Evolutionary conservation across 1,140 invertebrate genomes (phyloP).

Genomic region (Popillia japonica): DNA sequence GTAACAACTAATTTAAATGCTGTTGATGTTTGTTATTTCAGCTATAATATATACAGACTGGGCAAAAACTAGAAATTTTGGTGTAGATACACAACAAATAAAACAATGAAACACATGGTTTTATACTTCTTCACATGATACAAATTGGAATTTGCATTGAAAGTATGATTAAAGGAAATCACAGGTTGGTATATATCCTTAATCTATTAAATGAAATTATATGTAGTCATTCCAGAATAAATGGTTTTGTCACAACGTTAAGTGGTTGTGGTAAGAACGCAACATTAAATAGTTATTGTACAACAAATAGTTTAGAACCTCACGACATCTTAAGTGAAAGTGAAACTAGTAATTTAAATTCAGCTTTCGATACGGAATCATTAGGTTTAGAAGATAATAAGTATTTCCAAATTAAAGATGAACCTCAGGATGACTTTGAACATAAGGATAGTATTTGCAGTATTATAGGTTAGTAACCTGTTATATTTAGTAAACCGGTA

Average conservation of each 20-base stretch:
- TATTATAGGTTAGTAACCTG: conserved; percentile 12
- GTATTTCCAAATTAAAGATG: conserved; percentile 36
- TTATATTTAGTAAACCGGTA: neutral
- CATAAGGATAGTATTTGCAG: conserved; percentile 26
- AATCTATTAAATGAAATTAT: neutral
- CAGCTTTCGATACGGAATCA: conserved; percentile 17
- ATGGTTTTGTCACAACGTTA: neutral
- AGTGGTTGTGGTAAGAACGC: conserved; percentile 5
- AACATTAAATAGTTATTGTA: conserved; percentile 23
- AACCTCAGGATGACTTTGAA: conserved; percentile 35
- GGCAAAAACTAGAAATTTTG: neutral
- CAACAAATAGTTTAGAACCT: conserved; percentile 19
- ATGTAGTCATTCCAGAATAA: neutral
- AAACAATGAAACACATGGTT: conserved; percentile 30
- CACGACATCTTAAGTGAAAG: conserved; percentile 31
- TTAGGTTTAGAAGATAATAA: conserved; percentile 30
- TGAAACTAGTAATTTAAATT: conserved; percentile 29
- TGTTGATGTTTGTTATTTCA: conserved; percentile 7
- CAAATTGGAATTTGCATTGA: neutral
- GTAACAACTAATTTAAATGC: neutral
- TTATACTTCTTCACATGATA: conserved; percentile 31
- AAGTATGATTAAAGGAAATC: conserved; percentile 36
- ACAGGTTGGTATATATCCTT: neutral
- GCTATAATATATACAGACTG: neutral
- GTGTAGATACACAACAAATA: neutral